phyloP scores from a whole-genome alignment of 2,113 vertebrate species.

The Mormyrus lacerda region DNA sequence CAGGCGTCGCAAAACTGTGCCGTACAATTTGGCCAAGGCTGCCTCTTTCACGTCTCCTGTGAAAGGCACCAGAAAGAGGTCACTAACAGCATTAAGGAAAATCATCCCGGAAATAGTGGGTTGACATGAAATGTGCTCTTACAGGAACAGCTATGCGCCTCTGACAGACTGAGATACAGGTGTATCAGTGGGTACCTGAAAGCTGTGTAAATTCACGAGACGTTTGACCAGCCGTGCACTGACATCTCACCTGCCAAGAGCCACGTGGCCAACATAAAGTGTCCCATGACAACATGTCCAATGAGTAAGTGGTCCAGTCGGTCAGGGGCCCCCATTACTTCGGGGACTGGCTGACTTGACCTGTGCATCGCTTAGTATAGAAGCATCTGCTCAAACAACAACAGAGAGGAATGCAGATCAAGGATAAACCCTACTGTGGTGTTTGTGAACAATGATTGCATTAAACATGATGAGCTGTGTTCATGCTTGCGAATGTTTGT shows the following conservation, averaged over 20 bases:
- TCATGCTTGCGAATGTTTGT: not conserved
- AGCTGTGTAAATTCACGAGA: not conserved
- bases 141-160: not conserved
- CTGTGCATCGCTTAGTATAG: not conserved
- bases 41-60: not conserved
- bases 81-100: slow-evolving; percentile 17
- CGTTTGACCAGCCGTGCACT: not conserved
- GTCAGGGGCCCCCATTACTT: not conserved
- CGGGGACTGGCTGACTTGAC: not conserved
- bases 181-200: not conserved
- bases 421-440: not conserved
- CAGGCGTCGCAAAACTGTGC: slow-evolving; percentile 20
- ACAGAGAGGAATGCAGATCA: not conserved
- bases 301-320: not conserved
- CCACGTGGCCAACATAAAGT: not conserved
- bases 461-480: not conserved
- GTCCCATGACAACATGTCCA: not conserved
- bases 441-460: not conserved
- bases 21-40: slow-evolving; percentile 21
- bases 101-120: slow-evolving; percentile 8
- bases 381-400: not conserved
- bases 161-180: not conserved
- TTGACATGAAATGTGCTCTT: slow-evolving; percentile 13
- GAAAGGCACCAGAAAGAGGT: slow-evolving; percentile 1
- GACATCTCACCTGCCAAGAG: not conserved